A percentile compares a stretch with the other conserved stretches of the same genome.
Evolutionary conservation across 2,113 vertebrate species (phyloP).

Genomic region (Rhagologus leucostigma): DNA sequence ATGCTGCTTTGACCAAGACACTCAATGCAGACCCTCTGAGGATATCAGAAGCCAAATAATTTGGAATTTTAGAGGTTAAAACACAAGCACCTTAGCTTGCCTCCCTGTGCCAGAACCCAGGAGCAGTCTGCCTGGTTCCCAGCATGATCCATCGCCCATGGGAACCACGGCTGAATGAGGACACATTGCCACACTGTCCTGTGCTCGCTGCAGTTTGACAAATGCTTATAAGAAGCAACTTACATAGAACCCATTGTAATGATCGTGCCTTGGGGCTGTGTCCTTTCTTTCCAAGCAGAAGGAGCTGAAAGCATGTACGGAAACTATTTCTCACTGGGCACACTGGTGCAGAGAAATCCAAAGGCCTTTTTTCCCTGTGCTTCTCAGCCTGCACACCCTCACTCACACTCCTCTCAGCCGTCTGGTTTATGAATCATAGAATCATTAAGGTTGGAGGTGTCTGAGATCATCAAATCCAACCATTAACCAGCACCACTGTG

Average conservation of each 20-base stretch:
- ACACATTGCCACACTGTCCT: background rate
- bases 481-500: background rate
- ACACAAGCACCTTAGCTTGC: background rate
- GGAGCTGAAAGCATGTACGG: background rate
- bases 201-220: background rate
- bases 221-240: background rate
- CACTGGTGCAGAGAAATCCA: background rate
- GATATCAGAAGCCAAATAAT: background rate
- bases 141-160: background rate
- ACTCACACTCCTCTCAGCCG: background rate
- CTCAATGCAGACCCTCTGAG: background rate
- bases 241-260: constrained; percentile 21
- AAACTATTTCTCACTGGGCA: constrained; percentile 28
- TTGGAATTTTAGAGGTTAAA: background rate
- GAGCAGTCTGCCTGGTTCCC: background rate
- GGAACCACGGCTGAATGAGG: background rate
- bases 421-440: background rate
- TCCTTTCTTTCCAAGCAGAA: constrained; percentile 29
- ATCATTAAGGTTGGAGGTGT: background rate
- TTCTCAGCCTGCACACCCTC: background rate
- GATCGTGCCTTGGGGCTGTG: background rate
- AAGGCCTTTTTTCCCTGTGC: background rate
- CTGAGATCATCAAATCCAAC: background rate
- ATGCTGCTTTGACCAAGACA: background rate
- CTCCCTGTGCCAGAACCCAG: background rate